Percentiles rank a stretch among this genome's conserved stretches.
phyloP scores from a whole-genome alignment of 92 coral and sea anemone species.

The Siderastrea siderea region DNA sequence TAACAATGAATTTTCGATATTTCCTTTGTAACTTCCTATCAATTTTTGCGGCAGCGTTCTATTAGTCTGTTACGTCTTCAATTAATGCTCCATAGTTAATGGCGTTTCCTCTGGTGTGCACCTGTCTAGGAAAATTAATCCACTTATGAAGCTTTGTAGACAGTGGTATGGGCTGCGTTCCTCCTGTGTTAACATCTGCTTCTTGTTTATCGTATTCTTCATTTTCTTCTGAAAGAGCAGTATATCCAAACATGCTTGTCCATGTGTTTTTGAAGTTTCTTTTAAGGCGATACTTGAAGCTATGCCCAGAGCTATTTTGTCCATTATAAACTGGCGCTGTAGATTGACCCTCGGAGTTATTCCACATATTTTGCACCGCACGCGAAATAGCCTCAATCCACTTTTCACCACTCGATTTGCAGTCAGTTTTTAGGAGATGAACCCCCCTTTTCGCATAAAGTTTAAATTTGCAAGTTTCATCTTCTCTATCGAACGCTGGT shows the following conservation, averaged over 20 bases:
- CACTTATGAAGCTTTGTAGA: background rate
- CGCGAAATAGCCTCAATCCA: conserved; percentile 75
- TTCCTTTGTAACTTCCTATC: background rate
- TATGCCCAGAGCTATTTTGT: background rate
- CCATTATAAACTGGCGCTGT: background rate
- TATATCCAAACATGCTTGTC: conserved; percentile 23
- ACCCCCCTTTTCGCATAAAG: conserved; percentile 79
- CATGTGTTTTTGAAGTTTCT: background rate
- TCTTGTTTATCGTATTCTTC: background rate
- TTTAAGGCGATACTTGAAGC: background rate
- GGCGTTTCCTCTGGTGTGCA: background rate
- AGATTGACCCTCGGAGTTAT: background rate
- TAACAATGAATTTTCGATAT: background rate
- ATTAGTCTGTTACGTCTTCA: conserved; percentile 38
- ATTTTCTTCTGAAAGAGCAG: conserved; percentile 11
- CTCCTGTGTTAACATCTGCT: background rate
- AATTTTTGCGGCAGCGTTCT: conserved; percentile 11
- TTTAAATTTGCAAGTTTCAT: conserved; percentile 69
- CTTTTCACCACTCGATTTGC: conserved; percentile 59
- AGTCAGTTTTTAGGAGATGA: conserved; percentile 79
- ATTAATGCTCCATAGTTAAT: conserved; percentile 20
- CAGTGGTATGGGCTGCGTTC: background rate
- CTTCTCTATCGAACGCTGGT: background rate
- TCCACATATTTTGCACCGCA: conserved; percentile 36
- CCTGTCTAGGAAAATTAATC: conserved; percentile 3